Percentiles rank a stretch among this genome's conserved stretches.
Evolutionary conservation across 2,113 vertebrate species (phyloP).

Genomic region (Taxidea taxus): DNA sequence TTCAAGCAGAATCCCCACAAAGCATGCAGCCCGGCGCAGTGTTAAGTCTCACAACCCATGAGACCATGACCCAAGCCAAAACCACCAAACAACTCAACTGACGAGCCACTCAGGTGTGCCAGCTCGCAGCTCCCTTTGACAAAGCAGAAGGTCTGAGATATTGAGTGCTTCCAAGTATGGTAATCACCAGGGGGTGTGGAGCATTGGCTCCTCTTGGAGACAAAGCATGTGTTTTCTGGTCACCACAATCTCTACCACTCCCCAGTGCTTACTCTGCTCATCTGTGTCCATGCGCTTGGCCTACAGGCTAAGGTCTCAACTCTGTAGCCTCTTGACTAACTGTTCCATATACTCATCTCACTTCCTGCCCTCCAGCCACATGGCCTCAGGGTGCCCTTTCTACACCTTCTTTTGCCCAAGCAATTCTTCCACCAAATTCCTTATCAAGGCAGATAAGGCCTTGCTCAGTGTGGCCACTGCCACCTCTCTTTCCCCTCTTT

Average conservation of each 20-base stretch:
- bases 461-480: neutral
- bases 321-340: neutral
- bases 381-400: neutral
- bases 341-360: neutral
- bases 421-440: neutral
- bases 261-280: neutral
- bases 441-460: neutral
- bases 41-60: neutral
- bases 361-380: neutral
- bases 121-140: neutral
- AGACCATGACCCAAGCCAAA: neutral
- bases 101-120: neutral
- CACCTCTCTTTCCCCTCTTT: neutral
- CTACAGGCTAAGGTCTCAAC: neutral
- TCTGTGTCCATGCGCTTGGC: neutral
- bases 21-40: neutral
- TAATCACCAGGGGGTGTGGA: neutral
- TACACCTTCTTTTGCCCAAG: neutral
- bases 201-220: neutral
- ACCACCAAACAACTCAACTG: neutral
- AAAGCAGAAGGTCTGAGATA: neutral
- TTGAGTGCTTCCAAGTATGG: neutral
- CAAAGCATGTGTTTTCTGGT: neutral
- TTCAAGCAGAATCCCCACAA: neutral
- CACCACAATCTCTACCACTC: neutral